Evolutionary conservation across 1,140 invertebrate genomes (phyloP).

Genomic region (Dufourea novaeangliae): DNA sequence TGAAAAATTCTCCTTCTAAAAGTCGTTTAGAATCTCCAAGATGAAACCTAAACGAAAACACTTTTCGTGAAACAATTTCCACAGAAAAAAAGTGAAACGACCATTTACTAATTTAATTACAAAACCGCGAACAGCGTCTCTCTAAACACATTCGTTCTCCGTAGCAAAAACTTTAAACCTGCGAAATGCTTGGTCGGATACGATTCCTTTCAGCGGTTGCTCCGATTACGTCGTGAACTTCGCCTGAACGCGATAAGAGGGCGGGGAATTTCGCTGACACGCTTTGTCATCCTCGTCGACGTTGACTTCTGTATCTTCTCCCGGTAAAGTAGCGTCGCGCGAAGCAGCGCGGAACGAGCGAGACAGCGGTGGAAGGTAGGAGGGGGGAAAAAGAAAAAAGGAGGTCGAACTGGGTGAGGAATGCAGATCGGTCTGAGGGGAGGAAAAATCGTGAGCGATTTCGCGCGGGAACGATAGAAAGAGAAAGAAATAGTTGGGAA

Average conservation of each 20-base stretch:
- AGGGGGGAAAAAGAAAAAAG: neutral
- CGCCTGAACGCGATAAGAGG: constrained; percentile 7
- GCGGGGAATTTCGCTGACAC: constrained; percentile 17
- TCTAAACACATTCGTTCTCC: neutral
- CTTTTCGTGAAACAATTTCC: too few relatives aligned
- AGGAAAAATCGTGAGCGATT: neutral
- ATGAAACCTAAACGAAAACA: too few relatives aligned
- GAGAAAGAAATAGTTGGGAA: neutral
- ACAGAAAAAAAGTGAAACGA: too few relatives aligned
- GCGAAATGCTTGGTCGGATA: neutral
- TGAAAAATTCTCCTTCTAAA: too few relatives aligned
- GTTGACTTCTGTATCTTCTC: constrained; percentile 7
- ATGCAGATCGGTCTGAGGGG: too few relatives aligned
- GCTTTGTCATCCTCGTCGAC: constrained; percentile 1
- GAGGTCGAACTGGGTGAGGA: too few relatives aligned
- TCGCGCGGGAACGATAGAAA: neutral
- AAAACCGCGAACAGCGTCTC: too few relatives aligned
- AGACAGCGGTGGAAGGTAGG: neutral
- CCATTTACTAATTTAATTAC: too few relatives aligned
- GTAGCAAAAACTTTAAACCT: neutral
- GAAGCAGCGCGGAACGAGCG: neutral
- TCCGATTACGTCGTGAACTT: neutral
- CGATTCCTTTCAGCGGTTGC: neutral
- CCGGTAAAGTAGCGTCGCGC: constrained; percentile 3
- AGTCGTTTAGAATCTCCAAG: too few relatives aligned